Conservation (phyloP, 2,797 vertebrate genomes). For the Anabas testudineus region DNA sequence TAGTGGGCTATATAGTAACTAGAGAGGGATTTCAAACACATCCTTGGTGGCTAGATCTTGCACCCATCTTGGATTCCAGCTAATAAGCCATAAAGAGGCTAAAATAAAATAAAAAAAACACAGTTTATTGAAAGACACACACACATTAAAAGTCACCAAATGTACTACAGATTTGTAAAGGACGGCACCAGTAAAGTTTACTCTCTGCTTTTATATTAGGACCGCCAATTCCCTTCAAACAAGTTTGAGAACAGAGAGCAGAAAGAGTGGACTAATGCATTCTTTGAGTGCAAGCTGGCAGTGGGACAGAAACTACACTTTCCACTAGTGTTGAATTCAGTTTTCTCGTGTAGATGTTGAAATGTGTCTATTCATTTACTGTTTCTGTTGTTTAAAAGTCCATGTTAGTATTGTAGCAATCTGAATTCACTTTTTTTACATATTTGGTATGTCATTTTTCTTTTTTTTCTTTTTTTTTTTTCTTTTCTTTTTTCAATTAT, state of each 20-base stretch:
- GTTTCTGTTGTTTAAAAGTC: neutral
- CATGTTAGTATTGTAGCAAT: neutral
- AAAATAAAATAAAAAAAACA: too few species aligned
- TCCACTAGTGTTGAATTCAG: neutral
- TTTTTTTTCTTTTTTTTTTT: too few species aligned
- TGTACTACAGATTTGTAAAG: neutral
- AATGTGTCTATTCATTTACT: neutral
- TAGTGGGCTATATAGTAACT: too few species aligned
- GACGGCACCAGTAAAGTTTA: neutral
- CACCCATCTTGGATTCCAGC: neutral
- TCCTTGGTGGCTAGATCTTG: too few species aligned
- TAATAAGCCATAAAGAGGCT: neutral
- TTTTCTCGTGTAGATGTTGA: neutral
- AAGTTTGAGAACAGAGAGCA: slow-evolving; percentile 1
- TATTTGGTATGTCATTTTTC: too few species aligned
- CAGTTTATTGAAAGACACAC: neutral
- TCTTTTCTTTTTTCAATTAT: too few species aligned
- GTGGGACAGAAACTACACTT: neutral
- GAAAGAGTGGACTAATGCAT: slow-evolving; percentile 11
- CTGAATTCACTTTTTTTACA: neutral
- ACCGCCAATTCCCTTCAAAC: slow-evolving; percentile 19
- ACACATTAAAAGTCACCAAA: neutral
- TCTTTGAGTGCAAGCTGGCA: slow-evolving; percentile 13
- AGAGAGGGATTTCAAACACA: too few species aligned
- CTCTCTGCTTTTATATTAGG: slow-evolving; percentile 11